These are phyloP conservation scores for Synergus umbraculus DNA, from an alignment of 2,888 invertebrate genomes.

Conservation along the genomic window DNA sequence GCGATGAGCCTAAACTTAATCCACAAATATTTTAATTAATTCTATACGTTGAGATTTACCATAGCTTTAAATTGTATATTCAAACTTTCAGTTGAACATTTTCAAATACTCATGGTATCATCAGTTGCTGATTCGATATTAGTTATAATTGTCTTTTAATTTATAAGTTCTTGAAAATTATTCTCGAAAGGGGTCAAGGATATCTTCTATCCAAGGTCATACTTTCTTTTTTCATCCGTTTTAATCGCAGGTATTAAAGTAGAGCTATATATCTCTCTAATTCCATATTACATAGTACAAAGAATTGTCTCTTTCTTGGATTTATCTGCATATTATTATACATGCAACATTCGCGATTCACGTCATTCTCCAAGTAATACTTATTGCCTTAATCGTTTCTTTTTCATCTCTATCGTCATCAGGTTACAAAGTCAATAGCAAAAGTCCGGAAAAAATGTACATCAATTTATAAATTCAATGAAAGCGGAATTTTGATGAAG, in stretches of 20 bases:
- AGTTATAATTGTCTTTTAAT: background rate
- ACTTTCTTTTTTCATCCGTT: conserved; percentile 10
- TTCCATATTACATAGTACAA: conserved; percentile 12
- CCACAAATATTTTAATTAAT: no score
- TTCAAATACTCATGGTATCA: background rate
- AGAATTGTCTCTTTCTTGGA: background rate
- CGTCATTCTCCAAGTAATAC: background rate
- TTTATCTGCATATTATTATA: background rate
- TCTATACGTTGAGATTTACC: no score
- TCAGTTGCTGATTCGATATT: background rate
- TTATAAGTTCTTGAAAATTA: background rate
- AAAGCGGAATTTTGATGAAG: background rate
- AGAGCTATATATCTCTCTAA: background rate
- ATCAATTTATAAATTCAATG: background rate
- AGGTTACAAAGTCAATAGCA: background rate
- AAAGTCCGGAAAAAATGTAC: background rate
- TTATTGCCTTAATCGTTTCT: background rate
- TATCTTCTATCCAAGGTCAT: background rate
- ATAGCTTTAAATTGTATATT: no score
- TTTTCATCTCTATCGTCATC: background rate
- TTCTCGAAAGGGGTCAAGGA: background rate
- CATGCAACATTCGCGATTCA: background rate
- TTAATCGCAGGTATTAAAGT: conserved; percentile 23
- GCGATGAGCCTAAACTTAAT: background rate
- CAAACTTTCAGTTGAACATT: no score